A percentile compares a stretch with the other conserved stretches of the same genome.
Evolutionary conservation across 2,888 invertebrate genomes (phyloP).

Genomic region (Chironomus tentans): DNA sequence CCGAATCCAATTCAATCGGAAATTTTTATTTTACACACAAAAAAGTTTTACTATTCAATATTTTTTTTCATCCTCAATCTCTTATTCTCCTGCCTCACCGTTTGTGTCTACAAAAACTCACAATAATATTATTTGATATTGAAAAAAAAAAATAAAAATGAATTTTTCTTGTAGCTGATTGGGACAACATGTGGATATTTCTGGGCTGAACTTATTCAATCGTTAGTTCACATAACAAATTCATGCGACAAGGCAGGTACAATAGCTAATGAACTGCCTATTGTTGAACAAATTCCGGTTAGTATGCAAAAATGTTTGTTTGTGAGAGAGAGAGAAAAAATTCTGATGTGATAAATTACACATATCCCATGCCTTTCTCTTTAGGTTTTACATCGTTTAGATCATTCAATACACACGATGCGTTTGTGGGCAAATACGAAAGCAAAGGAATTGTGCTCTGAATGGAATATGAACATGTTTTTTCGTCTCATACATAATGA

Average conservation of each 20-base stretch:
- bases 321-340: background rate
- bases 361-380: background rate
- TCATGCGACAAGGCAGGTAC: slow-evolving; percentile 67
- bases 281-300: slow-evolving; percentile 75
- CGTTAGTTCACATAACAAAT: slow-evolving; percentile 61
- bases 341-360: background rate
- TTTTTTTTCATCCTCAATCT: background rate
- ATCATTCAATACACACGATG: slow-evolving; percentile 71
- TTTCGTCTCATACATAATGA: slow-evolving; percentile 59
- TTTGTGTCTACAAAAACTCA: too few species aligned
- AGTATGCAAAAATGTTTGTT: slow-evolving; percentile 47
- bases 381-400: slow-evolving; percentile 34
- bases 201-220: slow-evolving; percentile 50
- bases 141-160: too few species aligned
- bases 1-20: slow-evolving; percentile 5
- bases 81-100: background rate
- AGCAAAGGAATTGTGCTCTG: slow-evolving; percentile 59
- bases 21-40: slow-evolving; percentile 2
- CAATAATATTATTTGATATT: too few species aligned
- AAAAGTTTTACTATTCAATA: background rate
- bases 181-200: slow-evolving; percentile 38
- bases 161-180: slow-evolving; percentile 31
- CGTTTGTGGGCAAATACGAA: slow-evolving; percentile 68
- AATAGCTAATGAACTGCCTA: slow-evolving; percentile 64
- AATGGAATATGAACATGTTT: slow-evolving; percentile 67